Base-by-base conservation (phyloP, 2,797 vertebrate genomes). In the Diplodus puntazzo region DNA sequence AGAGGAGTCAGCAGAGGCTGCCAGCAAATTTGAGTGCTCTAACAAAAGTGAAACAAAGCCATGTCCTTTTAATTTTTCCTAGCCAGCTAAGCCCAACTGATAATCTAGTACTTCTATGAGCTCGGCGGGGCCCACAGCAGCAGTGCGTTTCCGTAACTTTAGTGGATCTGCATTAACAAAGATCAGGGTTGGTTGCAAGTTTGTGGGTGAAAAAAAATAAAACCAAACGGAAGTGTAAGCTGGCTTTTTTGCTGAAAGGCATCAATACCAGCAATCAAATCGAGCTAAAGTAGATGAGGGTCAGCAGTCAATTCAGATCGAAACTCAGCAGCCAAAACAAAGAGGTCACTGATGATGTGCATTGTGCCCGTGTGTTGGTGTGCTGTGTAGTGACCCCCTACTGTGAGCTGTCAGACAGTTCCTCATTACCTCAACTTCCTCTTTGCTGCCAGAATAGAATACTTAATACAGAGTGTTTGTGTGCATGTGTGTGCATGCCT, bases 361-460 rank as follows among this genome's bases (percentile, higher is more conserved):
- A 27, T 87, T 66, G 57, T 53, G 61, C 1, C 2, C 69, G 49
- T 16, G 11, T 49, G 71, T 45, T 67, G 27, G n/a, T 55, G 60
- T 84, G 64, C 55, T 86, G 57, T 75, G 48, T 42, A 43, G 67
- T 0, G 6, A 81, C 72, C 54, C 75, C 83, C 76, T 34, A 21
- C 11, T 81, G 80, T 46, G 71, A 82, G 74, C 70, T 71, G 69
- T 73, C 77, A 83, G 82, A 80, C 73, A 72, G 69, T 75, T 79
- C 59, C 69, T 84, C 82, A 87, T 87, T 85, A 79, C 1, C 10
- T 66, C 58, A 52, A 69, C 60, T 65, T 86, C 62, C 75, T 80
- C 45, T 80, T 78, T 64, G 39, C 55, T 68, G 65, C 55, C 69
- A 82, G 73, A 42, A 52, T 30, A 25, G 57, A 80, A n/a, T 69